Evolutionary conservation across 2,888 invertebrate genomes (phyloP), one percentile per base, ranked within the genome.

Genomic region (Alviniconcha strummeri): DNA sequence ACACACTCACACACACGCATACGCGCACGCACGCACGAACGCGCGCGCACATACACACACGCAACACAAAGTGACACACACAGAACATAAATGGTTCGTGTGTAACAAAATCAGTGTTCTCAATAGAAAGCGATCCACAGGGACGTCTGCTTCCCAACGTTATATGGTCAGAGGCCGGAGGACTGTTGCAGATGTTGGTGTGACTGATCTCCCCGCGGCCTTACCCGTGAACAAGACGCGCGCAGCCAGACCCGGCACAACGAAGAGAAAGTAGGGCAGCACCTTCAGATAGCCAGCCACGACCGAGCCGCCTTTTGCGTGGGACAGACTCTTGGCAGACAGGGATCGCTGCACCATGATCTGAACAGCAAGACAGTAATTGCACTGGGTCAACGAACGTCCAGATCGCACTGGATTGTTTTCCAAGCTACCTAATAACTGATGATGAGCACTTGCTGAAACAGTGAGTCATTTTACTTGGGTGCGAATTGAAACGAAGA

Each of bases 281-380:
- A 95, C 89, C 89, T 95, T 95, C 71, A 94, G 89, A 85, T 90
- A 93, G 2, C 94, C 94, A 54, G 94, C 94, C 81, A 94, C 89
- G 17, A 95, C 86, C 9, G 94, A 93, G 8, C 94, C 94, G 5
- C 94, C 95, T 88, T 94, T 94, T 15, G 94, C 94, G 88, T 95
- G 94, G 4, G 93, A 92, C 76, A 94, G 88, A 82, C 93, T 94
- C 89, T 94, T 95, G 13, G 95, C 94, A 4, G 95, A 94, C 83
- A 95, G 89, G 13, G 94, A 93, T 79, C 95, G 88, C 90, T 95
- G 95, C 4, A 95, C 95, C 89, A 95, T 95, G 88, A 95, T 93
- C 94, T 95, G 86, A 55, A 86, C 71, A 71, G 13, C 7, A 7
- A 11, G 7, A 71, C 71, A 19, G 60, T 3, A 36, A 3, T 36